Percentiles rank a stretch among this genome's conserved stretches.
Conservation (phyloP, 2,888 invertebrate species). For the Sinelater perroti region DNA sequence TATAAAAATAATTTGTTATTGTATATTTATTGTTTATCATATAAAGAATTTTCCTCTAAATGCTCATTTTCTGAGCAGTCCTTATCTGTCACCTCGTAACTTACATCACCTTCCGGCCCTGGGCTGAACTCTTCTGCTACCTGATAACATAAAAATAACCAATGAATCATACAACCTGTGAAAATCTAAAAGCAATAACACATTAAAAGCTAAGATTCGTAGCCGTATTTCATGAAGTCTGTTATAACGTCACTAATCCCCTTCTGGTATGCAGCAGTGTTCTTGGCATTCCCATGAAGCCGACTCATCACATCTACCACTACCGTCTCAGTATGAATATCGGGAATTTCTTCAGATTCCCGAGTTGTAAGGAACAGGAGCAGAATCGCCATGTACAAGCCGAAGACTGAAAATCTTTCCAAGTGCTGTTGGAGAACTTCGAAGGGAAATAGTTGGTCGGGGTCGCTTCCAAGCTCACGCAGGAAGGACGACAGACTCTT, state of each 20-base stretch:
- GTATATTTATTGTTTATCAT: too few relatives aligned
- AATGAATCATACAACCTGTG: too few relatives aligned
- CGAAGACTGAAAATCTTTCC: constrained; percentile 46
- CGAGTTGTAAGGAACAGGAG: constrained; percentile 45
- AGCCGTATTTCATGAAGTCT: constrained; percentile 32
- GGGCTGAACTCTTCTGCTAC: too few relatives aligned
- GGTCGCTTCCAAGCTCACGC: constrained; percentile 45
- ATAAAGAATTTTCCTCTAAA: too few relatives aligned
- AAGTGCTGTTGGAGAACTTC: constrained; percentile 47
- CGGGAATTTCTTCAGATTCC: constrained; percentile 42
- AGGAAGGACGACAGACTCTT: constrained; percentile 44
- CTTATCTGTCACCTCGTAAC: too few relatives aligned
- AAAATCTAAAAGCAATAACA: too few relatives aligned
- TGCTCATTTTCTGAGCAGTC: too few relatives aligned
- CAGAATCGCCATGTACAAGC: constrained; percentile 46
- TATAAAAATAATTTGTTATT: too few relatives aligned
- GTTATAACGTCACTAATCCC: constrained; percentile 35
- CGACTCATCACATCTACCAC: constrained; percentile 9
- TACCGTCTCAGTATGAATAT: constrained; percentile 27
- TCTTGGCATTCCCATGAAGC: constrained; percentile 33
- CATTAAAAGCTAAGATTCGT: constrained; percentile 16
- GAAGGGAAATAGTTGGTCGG: constrained; percentile 47
- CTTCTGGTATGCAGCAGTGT: constrained; percentile 33
- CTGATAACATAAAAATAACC: too few relatives aligned
- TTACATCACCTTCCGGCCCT: too few relatives aligned